Conservation (phyloP, 92 coral and sea anemone genomes). For the Zoanthus solanderi region DNA sequence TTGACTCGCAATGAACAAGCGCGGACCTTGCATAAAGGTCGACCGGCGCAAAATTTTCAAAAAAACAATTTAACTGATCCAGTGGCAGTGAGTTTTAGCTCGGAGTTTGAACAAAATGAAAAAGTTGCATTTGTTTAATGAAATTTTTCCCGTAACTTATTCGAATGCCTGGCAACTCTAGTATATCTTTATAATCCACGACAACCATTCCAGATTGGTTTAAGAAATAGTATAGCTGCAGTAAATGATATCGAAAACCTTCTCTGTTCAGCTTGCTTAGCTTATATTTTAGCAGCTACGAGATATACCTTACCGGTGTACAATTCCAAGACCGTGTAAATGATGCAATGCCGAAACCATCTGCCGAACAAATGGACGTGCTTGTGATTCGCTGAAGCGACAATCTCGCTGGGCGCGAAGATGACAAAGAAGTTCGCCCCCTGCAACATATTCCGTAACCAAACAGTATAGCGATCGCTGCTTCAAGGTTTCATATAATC, state of each 20-base stretch:
- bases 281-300: not conserved
- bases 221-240: constrained; percentile 5
- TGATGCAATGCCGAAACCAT: constrained; percentile 92
- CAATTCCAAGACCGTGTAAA: constrained; percentile 90
- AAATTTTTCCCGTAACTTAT: not conserved
- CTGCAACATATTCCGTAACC: constrained; percentile 90
- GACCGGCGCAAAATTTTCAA: too few species aligned
- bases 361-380: constrained; percentile 89
- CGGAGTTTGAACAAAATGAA: not conserved
- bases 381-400: constrained; percentile 87
- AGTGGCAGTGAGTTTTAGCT: too few species aligned
- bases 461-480: constrained; percentile 83
- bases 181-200: not conserved
- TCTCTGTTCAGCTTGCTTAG: not conserved
- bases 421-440: constrained; percentile 85
- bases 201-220: not conserved
- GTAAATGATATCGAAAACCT: not conserved
- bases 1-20: too few species aligned
- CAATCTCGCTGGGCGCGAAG: constrained; percentile 83
- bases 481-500: constrained; percentile 85
- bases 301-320: constrained; percentile 83
- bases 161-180: constrained; percentile 2
- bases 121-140: not conserved
- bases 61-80: too few species aligned
- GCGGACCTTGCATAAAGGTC: too few species aligned